Evolutionary conservation across 2,797 vertebrate genomes (phyloP), one percentile per base, ranked within the genome.

Genomic region (Gallirallus australis): DNA sequence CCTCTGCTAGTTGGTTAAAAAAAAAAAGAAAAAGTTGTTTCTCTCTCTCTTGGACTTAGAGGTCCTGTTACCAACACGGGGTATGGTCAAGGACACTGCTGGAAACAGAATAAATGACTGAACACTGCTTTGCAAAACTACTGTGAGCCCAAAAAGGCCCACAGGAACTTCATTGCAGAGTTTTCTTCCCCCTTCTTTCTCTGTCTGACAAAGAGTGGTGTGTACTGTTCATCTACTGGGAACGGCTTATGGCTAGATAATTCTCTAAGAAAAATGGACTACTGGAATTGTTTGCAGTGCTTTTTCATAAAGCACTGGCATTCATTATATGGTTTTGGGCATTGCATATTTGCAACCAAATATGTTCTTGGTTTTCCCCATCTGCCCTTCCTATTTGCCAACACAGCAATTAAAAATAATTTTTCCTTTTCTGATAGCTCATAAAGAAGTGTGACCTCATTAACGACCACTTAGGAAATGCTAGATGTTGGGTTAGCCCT

Each of bases 1-100:
- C 97, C 96, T 97, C 97, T 97, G 94, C 96, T 98, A 97, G 97
- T 91, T 94, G 82, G 78, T 93, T 91, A 94, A 69, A 93, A 95
- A 57, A 83, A 75, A 18, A 54, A 54, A 31, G 78, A 94, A 96
- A 93, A 91, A 96, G 93, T 95, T 97, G n/a, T 96, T 97, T 97
- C 96, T 97, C 92, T 93, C 93, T 93, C 93, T 94, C 90, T 96
- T 56, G 81, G 79, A 94, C 96, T 97, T 97, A 96, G 97, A 97
- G 95, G 96, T 97, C 94, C 97, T 94, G 72, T 97, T 97, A 69
- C 86, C 93, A 93, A 96, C 95, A 94, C 95, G 71, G 94, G 54
- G 89, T 97, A 95, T 95, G 89, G 93, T 93, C 95, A 97, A 83
- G 95, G 96, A 96, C 96, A 95, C 93, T 42, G 68, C 81, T 94